phyloP scores from a whole-genome alignment of 2,888 invertebrate genomes.

The Panopea generosa region DNA sequence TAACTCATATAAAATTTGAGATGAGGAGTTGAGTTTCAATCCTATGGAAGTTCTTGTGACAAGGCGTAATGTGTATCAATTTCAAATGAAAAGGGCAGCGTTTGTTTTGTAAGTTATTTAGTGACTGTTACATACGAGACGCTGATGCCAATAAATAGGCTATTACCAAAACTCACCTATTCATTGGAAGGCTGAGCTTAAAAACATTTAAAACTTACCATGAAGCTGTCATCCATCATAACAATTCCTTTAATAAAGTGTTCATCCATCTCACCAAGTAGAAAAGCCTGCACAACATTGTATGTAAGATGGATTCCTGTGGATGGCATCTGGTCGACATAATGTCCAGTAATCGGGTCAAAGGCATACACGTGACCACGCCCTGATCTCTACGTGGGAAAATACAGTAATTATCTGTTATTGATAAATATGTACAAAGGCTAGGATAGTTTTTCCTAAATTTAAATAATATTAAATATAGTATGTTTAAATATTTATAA shows the following conservation, averaged over 20 bases:
- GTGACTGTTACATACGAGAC: too few relatives aligned
- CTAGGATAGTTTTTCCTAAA: background rate
- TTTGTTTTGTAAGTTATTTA: too few relatives aligned
- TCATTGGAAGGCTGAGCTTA: too few relatives aligned
- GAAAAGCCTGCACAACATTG: conserved; percentile 90
- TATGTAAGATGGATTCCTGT: conserved; percentile 84
- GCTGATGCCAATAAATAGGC: too few relatives aligned
- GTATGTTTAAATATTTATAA: too few relatives aligned
- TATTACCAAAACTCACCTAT: too few relatives aligned
- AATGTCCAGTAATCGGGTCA: conserved; percentile 95
- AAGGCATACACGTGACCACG: conserved; percentile 89
- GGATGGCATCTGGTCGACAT: conserved; percentile 68
- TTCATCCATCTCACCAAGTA: conserved; percentile 89
- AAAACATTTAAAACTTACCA: too few relatives aligned
- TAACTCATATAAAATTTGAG: too few relatives aligned
- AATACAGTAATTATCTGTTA: conserved; percentile 12
- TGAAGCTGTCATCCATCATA: conserved; percentile 87
- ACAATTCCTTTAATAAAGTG: conserved; percentile 91
- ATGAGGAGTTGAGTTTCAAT: too few relatives aligned
- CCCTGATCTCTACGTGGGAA: conserved; percentile 78
- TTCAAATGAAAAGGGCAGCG: too few relatives aligned
- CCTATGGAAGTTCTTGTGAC: too few relatives aligned
- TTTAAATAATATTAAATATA: background rate
- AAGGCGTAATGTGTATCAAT: too few relatives aligned
- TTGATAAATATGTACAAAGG: conserved; percentile 2